A percentile compares a stretch with the other conserved stretches of the same genome.
Evolutionary conservation across 2,888 invertebrate genomes (phyloP).

Genomic region (Drosophila nr. medialis): DNA sequence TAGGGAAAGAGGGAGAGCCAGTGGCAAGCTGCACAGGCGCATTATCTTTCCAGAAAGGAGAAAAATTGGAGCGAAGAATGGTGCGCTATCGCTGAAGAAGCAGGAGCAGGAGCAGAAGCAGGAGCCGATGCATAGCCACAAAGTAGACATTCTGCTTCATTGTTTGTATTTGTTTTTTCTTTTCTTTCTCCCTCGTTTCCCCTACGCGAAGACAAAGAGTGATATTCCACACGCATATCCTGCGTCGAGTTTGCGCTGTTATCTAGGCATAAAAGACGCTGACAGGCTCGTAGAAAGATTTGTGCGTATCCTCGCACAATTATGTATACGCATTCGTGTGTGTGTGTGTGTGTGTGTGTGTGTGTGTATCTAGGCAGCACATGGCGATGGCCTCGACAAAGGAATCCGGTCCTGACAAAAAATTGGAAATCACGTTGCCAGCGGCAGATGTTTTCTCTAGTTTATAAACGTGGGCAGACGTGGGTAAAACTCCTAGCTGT

Average conservation of each 20-base stretch:
- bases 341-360: slow-evolving; percentile 3
- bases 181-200: slow-evolving; percentile 2
- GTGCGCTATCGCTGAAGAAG: slow-evolving; percentile 50
- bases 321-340: slow-evolving; percentile 6
- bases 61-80: slow-evolving; percentile 65
- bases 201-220: slow-evolving; percentile 16
- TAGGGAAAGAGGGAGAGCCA: slow-evolving; percentile 9
- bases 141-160: slow-evolving; percentile 38
- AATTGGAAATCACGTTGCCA: slow-evolving; percentile 70
- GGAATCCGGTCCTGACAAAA: slow-evolving; percentile 59
- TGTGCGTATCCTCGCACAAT: slow-evolving; percentile 36
- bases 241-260: slow-evolving; percentile 29
- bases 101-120: not conserved
- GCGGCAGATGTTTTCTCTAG: slow-evolving; percentile 71
- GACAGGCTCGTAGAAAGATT: slow-evolving; percentile 53
- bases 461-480: slow-evolving; percentile 47
- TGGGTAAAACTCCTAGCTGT: slow-evolving; percentile 30
- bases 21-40: slow-evolving; percentile 42
- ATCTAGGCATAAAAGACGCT: slow-evolving; percentile 55
- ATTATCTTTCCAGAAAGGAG: slow-evolving; percentile 62
- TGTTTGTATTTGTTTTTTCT: slow-evolving; percentile 16
- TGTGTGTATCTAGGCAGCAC: slow-evolving; percentile 59
- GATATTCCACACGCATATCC: slow-evolving; percentile 65
- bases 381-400: slow-evolving; percentile 55
- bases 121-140: slow-evolving; percentile 16